Base-by-base conservation (phyloP, 2,113 vertebrate species). In the Phyllostomus hastatus region DNA sequence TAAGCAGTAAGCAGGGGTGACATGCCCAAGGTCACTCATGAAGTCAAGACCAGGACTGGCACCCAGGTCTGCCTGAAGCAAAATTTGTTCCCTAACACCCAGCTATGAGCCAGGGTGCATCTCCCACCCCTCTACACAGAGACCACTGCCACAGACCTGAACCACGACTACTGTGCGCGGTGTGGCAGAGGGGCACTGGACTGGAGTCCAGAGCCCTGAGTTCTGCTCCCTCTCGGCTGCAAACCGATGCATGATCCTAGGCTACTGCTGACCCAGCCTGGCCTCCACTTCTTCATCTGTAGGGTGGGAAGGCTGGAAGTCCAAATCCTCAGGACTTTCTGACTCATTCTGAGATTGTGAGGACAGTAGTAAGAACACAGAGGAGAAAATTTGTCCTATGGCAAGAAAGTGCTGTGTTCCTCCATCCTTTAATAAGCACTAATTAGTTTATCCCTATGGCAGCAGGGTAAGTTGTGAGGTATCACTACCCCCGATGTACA, bases 371-470 rank as follows among this genome's bases (percentile, higher is more conserved):
- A 88, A 81, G n/a, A 83, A 92, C 52, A 81, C 41, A 19, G 73
- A 95, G 43, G 20, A 76, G 69, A 50, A n/a, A 90, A 82, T 54
- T 19, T 38, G 16, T 90, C 90, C 89, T 94, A 26, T 84, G 88
- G 84, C 50, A 96, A 70, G 67, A 72, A 75, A 26, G 78, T 69
- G 12, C 75, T 24, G 26, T 33, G 61, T 48, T 92, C 54, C 73
- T 89, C 90, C 67, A 88, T 50, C 43, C 31, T 69, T 86, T 91
- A 96, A 96, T 92, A 97, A 90, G 95, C 90, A 88, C 95, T 69
- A 92, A 97, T 97, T 95, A 95, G 92, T 95, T 97, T 97, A 98
- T 95, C 96, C 73, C 67, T 5, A 0, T 24, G 73, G 94, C 92
- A 89, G 96, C 78, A 61, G 73, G 19, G 73, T 82, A 28, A 96